phyloP scores from a whole-genome alignment of 2,888 invertebrate species.

The Ganaspis brasiliensis region DNA sequence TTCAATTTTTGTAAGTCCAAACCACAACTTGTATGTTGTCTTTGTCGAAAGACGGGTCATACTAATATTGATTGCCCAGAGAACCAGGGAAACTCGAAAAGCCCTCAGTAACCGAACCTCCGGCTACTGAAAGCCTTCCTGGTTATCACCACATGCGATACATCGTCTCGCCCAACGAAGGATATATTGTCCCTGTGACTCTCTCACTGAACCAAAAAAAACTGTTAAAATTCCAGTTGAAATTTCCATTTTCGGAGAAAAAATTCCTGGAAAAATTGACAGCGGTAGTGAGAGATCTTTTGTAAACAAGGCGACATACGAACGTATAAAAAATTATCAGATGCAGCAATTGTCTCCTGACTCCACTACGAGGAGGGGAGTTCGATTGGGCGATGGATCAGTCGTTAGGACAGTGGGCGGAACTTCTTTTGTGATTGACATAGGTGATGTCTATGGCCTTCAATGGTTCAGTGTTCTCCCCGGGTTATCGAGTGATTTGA shows the following conservation, averaged over 20 bases:
- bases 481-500: constrained; percentile 34
- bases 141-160: neutral
- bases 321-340: neutral
- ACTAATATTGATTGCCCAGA: neutral
- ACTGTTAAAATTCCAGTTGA: neutral
- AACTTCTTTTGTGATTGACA: constrained; percentile 42
- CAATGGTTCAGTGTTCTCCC: constrained; percentile 50
- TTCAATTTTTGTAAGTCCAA: neutral
- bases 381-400: neutral
- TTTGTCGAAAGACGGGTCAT: neutral
- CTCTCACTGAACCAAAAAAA: neutral
- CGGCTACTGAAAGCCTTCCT: neutral
- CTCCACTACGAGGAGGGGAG: neutral
- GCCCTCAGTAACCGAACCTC: constrained; percentile 5
- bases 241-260: neutral
- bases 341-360: neutral
- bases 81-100: neutral
- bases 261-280: neutral
- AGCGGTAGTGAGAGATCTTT: constrained; percentile 13
- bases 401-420: neutral
- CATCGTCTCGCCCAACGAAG: neutral
- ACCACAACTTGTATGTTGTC: neutral
- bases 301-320: neutral
- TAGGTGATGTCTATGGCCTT: constrained; percentile 50
- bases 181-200: neutral